Percentiles rank a stretch among this genome's conserved stretches.
Evolutionary conservation across 2,797 vertebrate species (phyloP).

Genomic region (Phrynocephalus vlangalii): DNA sequence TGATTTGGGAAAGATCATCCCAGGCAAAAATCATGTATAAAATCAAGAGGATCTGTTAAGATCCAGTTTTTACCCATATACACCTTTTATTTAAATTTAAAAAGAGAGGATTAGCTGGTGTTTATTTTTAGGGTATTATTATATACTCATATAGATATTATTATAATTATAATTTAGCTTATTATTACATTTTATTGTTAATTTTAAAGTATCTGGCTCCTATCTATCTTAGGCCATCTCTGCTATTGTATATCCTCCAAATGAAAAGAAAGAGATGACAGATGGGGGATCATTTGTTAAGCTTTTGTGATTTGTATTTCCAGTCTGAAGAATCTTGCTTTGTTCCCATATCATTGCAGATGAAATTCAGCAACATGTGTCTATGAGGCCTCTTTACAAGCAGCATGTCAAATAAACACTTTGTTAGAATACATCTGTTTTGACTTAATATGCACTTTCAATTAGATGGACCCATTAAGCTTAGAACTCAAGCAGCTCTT

Average conservation of each 20-base stretch:
- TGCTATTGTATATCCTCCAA: not conserved
- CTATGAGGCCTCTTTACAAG: not conserved
- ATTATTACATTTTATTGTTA: not conserved
- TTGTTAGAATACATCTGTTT: slow-evolving; percentile 30
- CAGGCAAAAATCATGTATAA: too few species aligned
- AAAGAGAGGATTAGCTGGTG: too few species aligned
- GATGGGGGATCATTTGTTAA: not conserved
- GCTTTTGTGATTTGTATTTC: not conserved
- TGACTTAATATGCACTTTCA: not conserved
- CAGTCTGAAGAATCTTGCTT: not conserved
- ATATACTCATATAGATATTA: too few species aligned
- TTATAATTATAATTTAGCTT: not conserved
- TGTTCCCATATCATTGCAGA: not conserved
- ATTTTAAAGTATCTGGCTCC: not conserved
- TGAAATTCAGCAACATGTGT: slow-evolving; percentile 4
- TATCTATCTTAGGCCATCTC: not conserved
- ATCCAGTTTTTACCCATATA: too few species aligned
- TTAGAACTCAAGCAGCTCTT: not conserved
- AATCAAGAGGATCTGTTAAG: too few species aligned
- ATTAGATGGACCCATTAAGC: not conserved
- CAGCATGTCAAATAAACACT: slow-evolving; percentile 20
- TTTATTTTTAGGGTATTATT: too few species aligned
- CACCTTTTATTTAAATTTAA: too few species aligned
- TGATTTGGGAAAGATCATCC: too few species aligned
- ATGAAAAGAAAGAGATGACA: not conserved